Percentiles rank a stretch among this genome's conserved stretches.
Evolutionary conservation across 2,888 invertebrate species (phyloP).

Genomic region (Calameuta filiformis): DNA sequence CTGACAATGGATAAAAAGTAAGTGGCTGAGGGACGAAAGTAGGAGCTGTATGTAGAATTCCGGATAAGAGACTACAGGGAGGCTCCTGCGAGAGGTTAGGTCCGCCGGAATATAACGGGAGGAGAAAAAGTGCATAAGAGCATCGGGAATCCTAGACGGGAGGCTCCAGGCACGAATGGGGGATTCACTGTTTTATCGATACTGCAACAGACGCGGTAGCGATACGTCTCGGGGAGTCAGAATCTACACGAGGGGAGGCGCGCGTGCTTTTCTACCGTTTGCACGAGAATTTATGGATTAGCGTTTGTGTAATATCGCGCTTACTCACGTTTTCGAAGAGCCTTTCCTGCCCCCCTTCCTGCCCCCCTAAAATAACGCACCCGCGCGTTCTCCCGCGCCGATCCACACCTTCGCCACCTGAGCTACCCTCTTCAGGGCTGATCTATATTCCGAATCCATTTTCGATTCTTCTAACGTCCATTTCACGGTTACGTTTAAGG

Average conservation of each 20-base stretch:
- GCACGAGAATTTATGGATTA: slow-evolving; percentile 56
- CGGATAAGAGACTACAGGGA: neutral
- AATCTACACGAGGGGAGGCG: slow-evolving; percentile 33
- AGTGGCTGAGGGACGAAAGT: neutral
- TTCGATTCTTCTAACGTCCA: neutral
- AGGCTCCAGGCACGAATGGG: slow-evolving; percentile 52
- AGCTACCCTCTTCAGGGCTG: neutral
- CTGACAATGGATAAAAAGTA: neutral
- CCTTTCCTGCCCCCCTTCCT: neutral
- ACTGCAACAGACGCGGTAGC: slow-evolving; percentile 48
- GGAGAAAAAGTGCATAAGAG: slow-evolving; percentile 5
- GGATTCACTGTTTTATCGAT: slow-evolving; percentile 61
- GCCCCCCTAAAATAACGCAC: neutral
- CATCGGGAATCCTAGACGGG: slow-evolving; percentile 52
- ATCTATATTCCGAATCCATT: neutral
- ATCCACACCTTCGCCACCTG: neutral
- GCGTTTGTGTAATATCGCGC: slow-evolving; percentile 53
- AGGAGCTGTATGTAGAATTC: neutral
- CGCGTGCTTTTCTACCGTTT: slow-evolving; percentile 52
- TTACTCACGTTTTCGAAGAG: slow-evolving; percentile 39
- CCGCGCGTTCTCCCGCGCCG: neutral
- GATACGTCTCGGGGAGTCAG: slow-evolving; percentile 47
- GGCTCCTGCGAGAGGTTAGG: neutral
- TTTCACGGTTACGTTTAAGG: neutral
- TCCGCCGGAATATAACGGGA: neutral